Evolutionary conservation across 2,888 invertebrate species (phyloP), one percentile per base, ranked within the genome.

Genomic region (Coleophora deauratella): DNA sequence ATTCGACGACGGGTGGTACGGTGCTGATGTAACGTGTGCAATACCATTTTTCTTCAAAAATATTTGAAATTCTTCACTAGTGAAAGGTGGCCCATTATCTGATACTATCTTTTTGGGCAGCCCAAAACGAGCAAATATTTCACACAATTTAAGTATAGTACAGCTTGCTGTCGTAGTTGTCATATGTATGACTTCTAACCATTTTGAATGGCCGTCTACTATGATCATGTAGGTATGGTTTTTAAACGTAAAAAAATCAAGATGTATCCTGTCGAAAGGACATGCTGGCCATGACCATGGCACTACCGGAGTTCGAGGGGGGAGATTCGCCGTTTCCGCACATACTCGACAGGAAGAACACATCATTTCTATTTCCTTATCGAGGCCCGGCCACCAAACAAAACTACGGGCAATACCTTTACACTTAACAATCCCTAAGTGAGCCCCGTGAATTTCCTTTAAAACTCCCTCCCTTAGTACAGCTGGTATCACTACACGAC

Each of bases 401-500:
- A 34, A 42, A 15, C 40, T 42, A 11, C 45, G 35, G 6, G 40
- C 45, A 4, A 45, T 7, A 8, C 35, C 28, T 27, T 45, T 46
- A 6, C 31, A 37, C 32, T 43, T 46, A 1, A 43, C 43, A 1
- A 46, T 41, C 8, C 46, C 46, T 38, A 45, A 37, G 21, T 45
- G 45, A 1, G 31, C 15, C 3, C 27, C 35, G n/a, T 41, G 45
- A 10, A 42, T 1, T 14, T 40, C 31, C 3, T 6, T 13, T 14
- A 34, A 14, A 11, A 34, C 34, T 10, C 6, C 13, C 3, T 34
- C 14, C 14, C 34, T 34, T 6, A 8, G 13, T 4, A 27, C 30
- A 6, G 14, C 9, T 9, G 37, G 37, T 37, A 37, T 30, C 9
- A 30, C 34, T 13, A 34, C 12, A 3, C 12, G 3, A 13, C 13